Evolutionary conservation across 2,888 invertebrate species (phyloP), one percentile per base, ranked within the genome.

Genomic region (Nycteola revayana): DNA sequence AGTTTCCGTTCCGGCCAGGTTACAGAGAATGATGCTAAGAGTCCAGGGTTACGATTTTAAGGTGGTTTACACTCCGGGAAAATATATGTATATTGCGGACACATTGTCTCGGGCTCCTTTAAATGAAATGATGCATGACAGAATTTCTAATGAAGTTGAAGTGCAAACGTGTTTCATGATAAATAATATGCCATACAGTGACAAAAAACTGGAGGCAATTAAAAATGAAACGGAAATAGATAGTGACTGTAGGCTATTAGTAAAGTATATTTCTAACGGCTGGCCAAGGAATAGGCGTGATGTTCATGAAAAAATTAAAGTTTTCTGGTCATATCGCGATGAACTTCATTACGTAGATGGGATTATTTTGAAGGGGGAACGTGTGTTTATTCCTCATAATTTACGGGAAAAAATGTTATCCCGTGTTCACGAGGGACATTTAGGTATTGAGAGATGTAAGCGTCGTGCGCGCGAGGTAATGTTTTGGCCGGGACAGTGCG

Each of bases 21-120:
- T 64, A n/a, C 57, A 59, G 11, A 28, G 59, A 1, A 57, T 60
- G 57, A 45, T 58, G 40, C 10, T 63, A 0, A 26, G 53, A 1
- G 25, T 56, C 2, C 60, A 59, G 22, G 27, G 33, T 1, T 60
- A 57, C 29, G 47, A 51, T 33, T 34, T 57, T n/a, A 36, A 30
- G 6, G 47, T 62, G 2, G 10, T 14, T 0, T 58, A 62, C 43
- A 45, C 24, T 10, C 57, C 57, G 0, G 57, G 38, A 5, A 33
- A 36, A 8, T 36, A 10, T 9, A 32, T 43, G 32, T 39, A 23
- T 27, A 27, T 60, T 6, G 45, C 43, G 0, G 38, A 43, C 7
- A 36, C 36, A 3, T 23, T 43, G 25, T 39, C 38, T 0, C 21
- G 36, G 1, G 36, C 32, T 3, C 9, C 39, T 1, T 10, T 34